Base-by-base conservation (phyloP, 2,888 invertebrate genomes). In the Lithophane ornitopus region DNA sequence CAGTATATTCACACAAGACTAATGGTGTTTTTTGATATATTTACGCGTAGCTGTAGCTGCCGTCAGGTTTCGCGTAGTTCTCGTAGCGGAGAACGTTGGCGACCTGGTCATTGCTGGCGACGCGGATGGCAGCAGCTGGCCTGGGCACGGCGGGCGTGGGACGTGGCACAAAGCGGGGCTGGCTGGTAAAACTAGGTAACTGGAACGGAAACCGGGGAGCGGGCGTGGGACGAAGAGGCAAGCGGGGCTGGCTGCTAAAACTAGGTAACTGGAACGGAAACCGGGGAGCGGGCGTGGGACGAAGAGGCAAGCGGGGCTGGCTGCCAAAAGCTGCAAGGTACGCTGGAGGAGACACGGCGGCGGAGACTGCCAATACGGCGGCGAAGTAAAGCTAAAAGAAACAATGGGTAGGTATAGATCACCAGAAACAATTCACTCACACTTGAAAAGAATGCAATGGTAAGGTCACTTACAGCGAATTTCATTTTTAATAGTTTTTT, bases 11-110 rank as follows among this genome's bases (percentile, higher is more conserved):
- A 49, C 2, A 19, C 8, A 28, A 71, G 16, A 26, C 11, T 14
- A n/a, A 49, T 26, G 8, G 3, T 46, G 12, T 6, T 41, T 41
- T 62, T 12, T 12, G 34, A 22, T 26, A 1, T 61, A 92, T 94
- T 94, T 91, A 97, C 97, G 89, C 90, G 89, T 96, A 97, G 82
- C 86, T 92, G 92, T 94, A 97, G 78, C 92, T 93, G 76, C 97
- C 97, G 81, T 97, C 97, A 34, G 95, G 95, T 56, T 89, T 89
- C 52, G 93, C 88, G 22, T 96, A 95, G 71, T 93, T 94, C 44
- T 94, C 94, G 82, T 93, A 94, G 46, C 92, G 92, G 12, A 96
- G 72, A 62, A 94, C 93, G 46, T 89, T 88, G 76, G 96, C 94
- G 44, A 86, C 78, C 72, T 89, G 90, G 70, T 95, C 95, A 39